phyloP scores from a whole-genome alignment of 2,113 vertebrate species.

The Erpornis zantholeuca region DNA sequence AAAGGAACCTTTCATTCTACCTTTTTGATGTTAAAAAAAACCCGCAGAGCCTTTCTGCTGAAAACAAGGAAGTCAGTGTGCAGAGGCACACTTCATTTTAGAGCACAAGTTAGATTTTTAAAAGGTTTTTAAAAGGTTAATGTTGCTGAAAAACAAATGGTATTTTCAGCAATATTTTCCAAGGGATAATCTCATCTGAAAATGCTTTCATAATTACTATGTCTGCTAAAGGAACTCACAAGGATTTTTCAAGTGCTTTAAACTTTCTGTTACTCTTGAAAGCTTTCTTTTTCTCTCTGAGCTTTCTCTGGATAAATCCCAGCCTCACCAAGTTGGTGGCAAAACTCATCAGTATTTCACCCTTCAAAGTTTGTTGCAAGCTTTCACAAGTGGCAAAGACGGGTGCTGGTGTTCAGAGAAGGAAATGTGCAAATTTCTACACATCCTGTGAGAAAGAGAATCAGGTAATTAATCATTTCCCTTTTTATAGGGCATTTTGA shows the following conservation, averaged over 20 bases:
- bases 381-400: not conserved
- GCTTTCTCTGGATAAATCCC: not conserved
- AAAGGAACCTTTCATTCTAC: conserved; percentile 15
- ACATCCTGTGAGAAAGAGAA: not conserved
- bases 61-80: not conserved
- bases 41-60: not conserved
- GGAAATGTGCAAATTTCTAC: not conserved
- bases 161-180: conserved; percentile 16
- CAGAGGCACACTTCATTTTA: not conserved
- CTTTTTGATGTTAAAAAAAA: not conserved
- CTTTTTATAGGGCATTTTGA: not conserved
- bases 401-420: not conserved
- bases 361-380: not conserved
- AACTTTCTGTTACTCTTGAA: not conserved
- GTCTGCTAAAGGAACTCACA: not conserved
- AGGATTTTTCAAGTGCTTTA: not conserved
- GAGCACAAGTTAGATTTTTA: not conserved
- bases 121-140: conserved; percentile 11
- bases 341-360: not conserved
- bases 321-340: not conserved
- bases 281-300: not conserved
- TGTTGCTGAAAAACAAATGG: not conserved
- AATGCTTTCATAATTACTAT: not conserved
- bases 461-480: not conserved
- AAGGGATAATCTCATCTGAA: not conserved